Base-by-base conservation (phyloP, 2,888 invertebrate genomes). In the Drosophila formosana region DNA sequence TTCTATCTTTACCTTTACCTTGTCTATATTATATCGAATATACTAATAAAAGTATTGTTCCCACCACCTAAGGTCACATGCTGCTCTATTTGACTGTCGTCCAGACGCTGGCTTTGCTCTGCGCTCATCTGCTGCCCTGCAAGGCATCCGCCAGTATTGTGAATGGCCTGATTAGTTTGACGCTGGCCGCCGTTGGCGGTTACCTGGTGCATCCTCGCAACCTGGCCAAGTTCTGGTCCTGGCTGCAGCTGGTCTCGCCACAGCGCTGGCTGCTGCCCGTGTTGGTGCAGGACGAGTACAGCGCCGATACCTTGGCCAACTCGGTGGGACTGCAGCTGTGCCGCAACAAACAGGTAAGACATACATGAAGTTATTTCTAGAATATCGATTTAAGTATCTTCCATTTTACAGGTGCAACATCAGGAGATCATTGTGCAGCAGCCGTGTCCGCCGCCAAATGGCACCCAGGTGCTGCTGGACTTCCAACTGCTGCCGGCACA, bases 341-440 rank as follows among this genome's bases (percentile, higher is more conserved):
- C 90, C 94, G 95, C 80, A 95, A 95, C 91, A 96, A 96, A 92
- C 96, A 96, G 94, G 96, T 95, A 83, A 47, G 53, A 0, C 37
- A 11, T 4, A 3, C 1, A 0, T 7, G 18, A n/a, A 80, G 62
- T 6, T 1, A 25, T n/a, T 9, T n/a, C n/a, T 4, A 18, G 7
- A 2, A 4, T 4, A 4, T 4, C 11, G 7, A 2, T 1, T 9
- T 5, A 50, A 60, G 9, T 18, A 0, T 5, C 8, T 9, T 7
- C 3, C 3, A 9, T 45, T 45, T 56, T 23, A 23, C 51, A 98
- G 94, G 95, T 97, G 71, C 96, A 97, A 85, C 95, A 96, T 86
- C 96, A 96, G 92, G 97, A 97, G 89, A 97, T 97, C 74, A 97
- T 98, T 88, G 96, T 97, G 30, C 96, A 97, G 90, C 95, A 96